These are phyloP conservation scores for Habropoda laboriosa DNA, from an alignment of 1,140 invertebrate species.

Conservation along the genomic window DNA sequence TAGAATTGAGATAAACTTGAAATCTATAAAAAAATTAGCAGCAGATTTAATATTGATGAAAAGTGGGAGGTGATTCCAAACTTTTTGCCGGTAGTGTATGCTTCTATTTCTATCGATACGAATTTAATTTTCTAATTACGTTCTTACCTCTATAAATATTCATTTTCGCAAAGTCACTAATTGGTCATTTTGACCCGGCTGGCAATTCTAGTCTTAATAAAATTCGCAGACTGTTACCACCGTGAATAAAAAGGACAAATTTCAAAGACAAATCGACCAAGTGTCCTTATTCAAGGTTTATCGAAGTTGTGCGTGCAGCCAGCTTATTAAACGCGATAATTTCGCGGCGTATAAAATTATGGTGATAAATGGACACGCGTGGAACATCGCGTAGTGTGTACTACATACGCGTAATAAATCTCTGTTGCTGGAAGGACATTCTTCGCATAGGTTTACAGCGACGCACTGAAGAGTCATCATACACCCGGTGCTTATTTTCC, in stretches of 20 bases:
- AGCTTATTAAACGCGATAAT: slow-evolving; percentile 27
- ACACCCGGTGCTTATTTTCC: neutral
- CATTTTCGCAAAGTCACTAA: no score
- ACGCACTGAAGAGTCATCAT: neutral
- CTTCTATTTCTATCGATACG: no score
- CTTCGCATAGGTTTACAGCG: slow-evolving; percentile 16
- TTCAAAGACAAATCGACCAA: slow-evolving; percentile 9
- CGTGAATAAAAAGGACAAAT: no score
- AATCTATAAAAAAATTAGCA: no score
- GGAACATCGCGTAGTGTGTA: neutral
- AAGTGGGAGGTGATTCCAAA: no score
- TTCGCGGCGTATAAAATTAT: slow-evolving; percentile 13
- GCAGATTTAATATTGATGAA: no score
- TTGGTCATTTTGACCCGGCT: no score
- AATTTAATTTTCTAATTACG: no score
- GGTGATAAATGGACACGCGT: slow-evolving; percentile 23
- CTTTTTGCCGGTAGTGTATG: no score
- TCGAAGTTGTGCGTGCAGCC: neutral
- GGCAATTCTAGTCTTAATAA: no score
- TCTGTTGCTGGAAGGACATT: slow-evolving; percentile 1
- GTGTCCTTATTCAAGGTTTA: neutral
- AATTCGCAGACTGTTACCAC: neutral
- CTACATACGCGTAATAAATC: slow-evolving; percentile 24
- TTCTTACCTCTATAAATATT: no score
- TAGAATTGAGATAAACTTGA: no score